Base-by-base conservation (phyloP, 2,888 invertebrate genomes). In the Hypselothyrea guttata region DNA sequence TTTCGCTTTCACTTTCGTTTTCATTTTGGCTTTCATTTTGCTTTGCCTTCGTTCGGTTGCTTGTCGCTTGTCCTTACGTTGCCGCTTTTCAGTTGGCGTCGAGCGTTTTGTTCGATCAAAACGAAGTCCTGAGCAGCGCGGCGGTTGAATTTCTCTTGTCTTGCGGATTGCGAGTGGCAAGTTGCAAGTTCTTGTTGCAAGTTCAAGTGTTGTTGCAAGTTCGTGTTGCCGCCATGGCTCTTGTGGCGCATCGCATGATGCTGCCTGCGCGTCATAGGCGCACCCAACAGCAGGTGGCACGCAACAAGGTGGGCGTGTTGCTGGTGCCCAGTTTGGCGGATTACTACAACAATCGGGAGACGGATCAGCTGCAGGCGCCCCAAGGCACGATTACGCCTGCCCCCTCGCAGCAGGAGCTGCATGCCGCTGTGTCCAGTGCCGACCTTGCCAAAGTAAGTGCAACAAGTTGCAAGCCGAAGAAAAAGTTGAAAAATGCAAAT, bases 221-320 rank as follows among this genome's bases (percentile, higher is more conserved):
- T 7, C 8, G n/a, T 8, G 37, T 12, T 38, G 47, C 31, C 13
- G 67, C 48, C 40, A 88, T 88, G 88, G 83, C 88, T 59, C 60
- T 88, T 41, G 77, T 88, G 54, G 86, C 88, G 37, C 88, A 88
- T 65, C 86, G 88, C 7, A 87, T 88, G 88, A 87, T 88, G 78
- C 63, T 86, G 73, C 78, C 85, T 15, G 15, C 64, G 40, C 81
- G 81, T 37, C 59, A 62, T 30, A 77, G 76, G 4, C 75, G 71
- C 45, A 69, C 71, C 1, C 81, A 77, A 47, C 74, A 82, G 64
- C 72, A 75, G 47, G 59, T 83, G 59, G 84, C 73, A 5, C 61
- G 73, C 30, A 87, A 87, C 33, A 87, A 87, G 64, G 86, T 87
- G 4, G 87, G 86, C 31, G 86, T 88, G 11, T 55, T 87, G 34